A percentile compares a stretch with the other conserved stretches of the same genome.
These are phyloP conservation scores for Phalacrocorax carbo DNA, from an alignment of 2,113 vertebrate species.

Conservation along the genomic window DNA sequence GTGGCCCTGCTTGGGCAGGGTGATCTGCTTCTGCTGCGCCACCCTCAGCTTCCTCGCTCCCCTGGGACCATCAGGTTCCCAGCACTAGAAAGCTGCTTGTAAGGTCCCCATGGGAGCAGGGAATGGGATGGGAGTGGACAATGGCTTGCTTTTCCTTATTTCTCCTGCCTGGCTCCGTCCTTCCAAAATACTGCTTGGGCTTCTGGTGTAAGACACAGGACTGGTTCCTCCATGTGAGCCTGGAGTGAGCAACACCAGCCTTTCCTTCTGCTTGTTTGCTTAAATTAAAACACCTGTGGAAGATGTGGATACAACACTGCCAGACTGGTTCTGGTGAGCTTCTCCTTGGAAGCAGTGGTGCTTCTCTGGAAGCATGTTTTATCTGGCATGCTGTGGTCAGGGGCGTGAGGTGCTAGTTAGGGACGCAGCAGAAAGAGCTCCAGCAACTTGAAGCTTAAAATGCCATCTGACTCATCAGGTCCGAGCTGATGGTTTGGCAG, in stretches of 20 bases:
- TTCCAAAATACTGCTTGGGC: neutral
- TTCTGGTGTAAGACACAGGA: neutral
- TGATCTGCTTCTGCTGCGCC: neutral
- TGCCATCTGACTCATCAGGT: neutral
- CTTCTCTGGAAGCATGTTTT: too few species aligned
- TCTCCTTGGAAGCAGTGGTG: accelerated
- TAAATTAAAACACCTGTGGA: neutral
- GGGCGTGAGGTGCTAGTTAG: accelerated
- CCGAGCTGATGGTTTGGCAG: neutral
- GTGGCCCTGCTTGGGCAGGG: neutral
- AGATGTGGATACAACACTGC: neutral
- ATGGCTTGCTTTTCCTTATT: neutral
- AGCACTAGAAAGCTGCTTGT: neutral
- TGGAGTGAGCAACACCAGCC: neutral
- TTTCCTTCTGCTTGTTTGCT: neutral
- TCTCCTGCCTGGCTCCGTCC: neutral
- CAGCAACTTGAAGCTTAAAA: neutral
- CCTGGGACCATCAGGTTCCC: accelerated
- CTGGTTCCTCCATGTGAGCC: neutral
- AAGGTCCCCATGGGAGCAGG: neutral
- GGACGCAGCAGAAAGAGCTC: accelerated
- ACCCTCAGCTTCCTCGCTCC: neutral
- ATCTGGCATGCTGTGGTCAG: neutral
- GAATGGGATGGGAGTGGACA: too few species aligned
- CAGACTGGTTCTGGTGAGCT: neutral